A percentile compares a stretch with the other conserved stretches of the same genome.
Evolutionary conservation across 1,140 invertebrate species (phyloP).

Genomic region (Apis laboriosa): DNA sequence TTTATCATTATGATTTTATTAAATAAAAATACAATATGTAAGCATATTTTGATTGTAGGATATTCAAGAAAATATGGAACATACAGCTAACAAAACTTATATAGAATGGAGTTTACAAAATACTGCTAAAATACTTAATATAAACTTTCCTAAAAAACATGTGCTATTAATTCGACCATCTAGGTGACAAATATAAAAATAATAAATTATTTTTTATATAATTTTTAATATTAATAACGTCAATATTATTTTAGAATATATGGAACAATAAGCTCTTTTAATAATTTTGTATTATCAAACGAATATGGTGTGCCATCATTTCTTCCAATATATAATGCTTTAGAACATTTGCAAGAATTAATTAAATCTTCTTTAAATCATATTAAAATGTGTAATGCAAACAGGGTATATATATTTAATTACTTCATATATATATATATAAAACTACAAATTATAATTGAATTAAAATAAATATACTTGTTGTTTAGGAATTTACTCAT

Average conservation of each 20-base stretch:
- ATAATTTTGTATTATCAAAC: constrained; percentile 91
- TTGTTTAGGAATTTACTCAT: constrained; percentile 29
- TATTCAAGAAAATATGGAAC: constrained; percentile 90
- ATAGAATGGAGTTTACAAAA: constrained; percentile 90
- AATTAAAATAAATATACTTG: constrained; percentile 1
- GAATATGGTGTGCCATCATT: constrained; percentile 88
- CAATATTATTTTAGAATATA: constrained; percentile 84
- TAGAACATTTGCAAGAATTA: constrained; percentile 86
- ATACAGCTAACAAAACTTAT: constrained; percentile 87
- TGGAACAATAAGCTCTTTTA: constrained; percentile 89
- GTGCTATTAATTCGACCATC: constrained; percentile 88
- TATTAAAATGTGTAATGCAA: constrained; percentile 27
- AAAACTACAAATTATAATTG: neutral
- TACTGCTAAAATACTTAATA: constrained; percentile 85
- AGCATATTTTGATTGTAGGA: constrained; percentile 81
- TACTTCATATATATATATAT: neutral
- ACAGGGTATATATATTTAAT: constrained; percentile 34
- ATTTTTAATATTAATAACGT: constrained; percentile 21
- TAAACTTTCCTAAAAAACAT: constrained; percentile 86
- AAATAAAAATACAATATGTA: neutral
- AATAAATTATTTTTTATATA: neutral
- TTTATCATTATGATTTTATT: neutral
- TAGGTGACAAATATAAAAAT: constrained; percentile 78
- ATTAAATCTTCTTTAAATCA: constrained; percentile 67
- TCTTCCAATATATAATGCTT: constrained; percentile 84